Evolutionary conservation across 2,113 vertebrate species (phyloP), one percentile per base, ranked within the genome.

Genomic region (Herpetotheres cachinnans): DNA sequence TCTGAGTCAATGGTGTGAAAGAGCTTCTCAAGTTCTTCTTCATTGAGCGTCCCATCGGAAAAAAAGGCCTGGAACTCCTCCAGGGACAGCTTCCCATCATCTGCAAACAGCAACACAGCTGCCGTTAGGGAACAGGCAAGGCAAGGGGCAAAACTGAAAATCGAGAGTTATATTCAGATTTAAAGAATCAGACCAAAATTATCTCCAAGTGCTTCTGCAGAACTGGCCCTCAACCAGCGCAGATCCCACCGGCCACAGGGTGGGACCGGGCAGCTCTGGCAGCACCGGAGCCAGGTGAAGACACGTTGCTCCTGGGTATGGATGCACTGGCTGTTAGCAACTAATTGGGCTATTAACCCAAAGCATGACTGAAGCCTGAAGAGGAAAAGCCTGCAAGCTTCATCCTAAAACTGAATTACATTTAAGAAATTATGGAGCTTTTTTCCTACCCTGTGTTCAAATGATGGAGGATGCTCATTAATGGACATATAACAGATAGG

Each of bases 61-160:
- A 99, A 99, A 98, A 99, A 99, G 30, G 99, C 98, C 97, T 99
- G 99, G 97, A 99, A 99, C 86, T 99, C 99, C 93, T 99, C 99
- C 98, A 99, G 97, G 79, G 99, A 99, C 95, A 99, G 97, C 95
- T 99, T 99, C 67, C 99, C 99, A 6, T 99, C 99, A 94, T 99
- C 99, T 99, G 98, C 67, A 97, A 96, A 95, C 24, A 80, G 90
- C 67, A 96, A 90, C 40, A 83, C 8, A 82, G 29, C 27, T 9
- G 2, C 36, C 4, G 1, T 97, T 77, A 93, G 71, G 62, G 30
- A 91, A 36, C 6, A 6, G 38, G 38, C 34, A 78, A 56, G 81
- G 34, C 2, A 0, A 56, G 80, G 38, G 40, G 32, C 16, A 62
- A 0, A 3, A 18, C 70, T 42, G 17, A 56, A 52, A 79, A 65